Evolutionary conservation across 2,888 invertebrate species (phyloP).

Genomic region (Ophonus ardosiacus): DNA sequence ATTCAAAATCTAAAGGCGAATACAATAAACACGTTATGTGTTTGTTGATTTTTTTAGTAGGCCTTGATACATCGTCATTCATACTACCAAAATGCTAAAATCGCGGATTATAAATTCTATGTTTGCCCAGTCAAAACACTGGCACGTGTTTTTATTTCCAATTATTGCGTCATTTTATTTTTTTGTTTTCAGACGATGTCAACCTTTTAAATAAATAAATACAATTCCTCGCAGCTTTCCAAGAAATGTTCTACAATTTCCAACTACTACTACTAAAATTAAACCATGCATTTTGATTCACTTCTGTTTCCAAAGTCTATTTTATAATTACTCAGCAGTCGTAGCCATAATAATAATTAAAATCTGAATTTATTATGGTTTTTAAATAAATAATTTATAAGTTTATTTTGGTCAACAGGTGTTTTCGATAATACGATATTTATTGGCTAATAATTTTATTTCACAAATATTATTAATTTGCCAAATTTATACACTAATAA

Average conservation of each 20-base stretch:
- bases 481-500: neutral
- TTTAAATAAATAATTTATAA: neutral
- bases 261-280: neutral
- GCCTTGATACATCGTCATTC: slow-evolving; percentile 53
- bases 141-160: slow-evolving; percentile 28
- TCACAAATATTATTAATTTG: neutral
- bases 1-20: neutral
- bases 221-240: neutral
- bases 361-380: neutral
- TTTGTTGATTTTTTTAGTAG: slow-evolving; percentile 50
- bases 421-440: neutral
- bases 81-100: slow-evolving; percentile 41
- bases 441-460: neutral
- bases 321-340: neutral
- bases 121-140: slow-evolving; percentile 53
- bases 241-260: neutral
- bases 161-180: neutral
- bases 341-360: neutral
- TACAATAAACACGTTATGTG: slow-evolving; percentile 48
- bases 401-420: neutral
- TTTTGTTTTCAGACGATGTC: slow-evolving; percentile 24
- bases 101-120: slow-evolving; percentile 24
- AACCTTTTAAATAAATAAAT: slow-evolving; percentile 28
- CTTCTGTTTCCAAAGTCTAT: neutral
- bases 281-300: neutral